Conservation (phyloP, 2,797 vertebrate species). For the Anomalospiza imberbis region DNA sequence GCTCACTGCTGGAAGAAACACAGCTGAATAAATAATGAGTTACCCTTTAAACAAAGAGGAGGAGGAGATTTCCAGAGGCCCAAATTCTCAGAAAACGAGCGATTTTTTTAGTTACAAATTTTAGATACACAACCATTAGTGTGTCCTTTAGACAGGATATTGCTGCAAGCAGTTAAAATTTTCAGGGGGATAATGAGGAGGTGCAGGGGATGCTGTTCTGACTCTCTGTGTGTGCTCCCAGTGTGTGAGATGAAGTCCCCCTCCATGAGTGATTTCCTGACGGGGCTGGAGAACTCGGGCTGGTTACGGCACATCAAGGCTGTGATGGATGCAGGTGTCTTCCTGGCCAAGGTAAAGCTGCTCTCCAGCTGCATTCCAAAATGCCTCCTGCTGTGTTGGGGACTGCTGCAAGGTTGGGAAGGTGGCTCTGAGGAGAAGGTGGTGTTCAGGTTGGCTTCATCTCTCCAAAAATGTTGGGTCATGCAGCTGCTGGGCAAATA, state of each 20-base stretch:
- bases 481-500: not conserved
- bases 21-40: not conserved
- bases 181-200: not conserved
- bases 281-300: constrained; percentile 80
- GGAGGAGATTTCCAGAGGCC: not conserved
- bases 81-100: not conserved
- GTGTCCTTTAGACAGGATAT: not conserved
- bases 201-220: not conserved
- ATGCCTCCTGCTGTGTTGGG: not conserved
- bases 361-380: not conserved
- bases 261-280: constrained; percentile 84
- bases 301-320: constrained; percentile 85
- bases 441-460: not conserved
- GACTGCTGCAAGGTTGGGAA: not conserved
- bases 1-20: not conserved
- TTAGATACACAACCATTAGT: not conserved
- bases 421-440: not conserved
- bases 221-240: constrained; percentile 30
- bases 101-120: not conserved
- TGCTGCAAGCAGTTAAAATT: not conserved
- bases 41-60: not conserved
- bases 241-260: constrained; percentile 80
- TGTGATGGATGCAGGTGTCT: constrained; percentile 81
- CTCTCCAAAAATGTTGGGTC: not conserved
- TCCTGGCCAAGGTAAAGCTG: constrained; percentile 78